These are phyloP conservation scores for Gambusia yucatana DNA, from an alignment of 2,797 vertebrate genomes.

Conservation along the genomic window DNA sequence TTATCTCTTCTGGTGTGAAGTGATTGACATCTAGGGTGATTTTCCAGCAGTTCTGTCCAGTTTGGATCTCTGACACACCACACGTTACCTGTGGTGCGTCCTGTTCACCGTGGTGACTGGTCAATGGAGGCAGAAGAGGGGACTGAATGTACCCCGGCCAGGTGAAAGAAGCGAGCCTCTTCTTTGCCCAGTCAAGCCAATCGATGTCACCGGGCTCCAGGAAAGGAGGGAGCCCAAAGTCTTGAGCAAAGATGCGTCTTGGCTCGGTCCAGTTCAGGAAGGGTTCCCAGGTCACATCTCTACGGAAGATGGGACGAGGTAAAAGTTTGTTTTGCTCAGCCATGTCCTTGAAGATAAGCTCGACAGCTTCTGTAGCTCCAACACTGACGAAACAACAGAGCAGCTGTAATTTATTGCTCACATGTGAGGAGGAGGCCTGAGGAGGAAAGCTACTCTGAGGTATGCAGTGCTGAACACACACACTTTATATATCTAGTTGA, in stretches of 20 bases:
- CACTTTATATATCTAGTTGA: slow-evolving; percentile 67
- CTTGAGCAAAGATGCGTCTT: slow-evolving; percentile 66
- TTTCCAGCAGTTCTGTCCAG: slow-evolving; percentile 73
- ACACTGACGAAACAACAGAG: slow-evolving; percentile 37
- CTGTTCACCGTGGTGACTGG: background rate
- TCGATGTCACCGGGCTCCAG: slow-evolving; percentile 71
- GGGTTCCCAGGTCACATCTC: slow-evolving; percentile 73
- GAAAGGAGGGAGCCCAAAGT: slow-evolving; percentile 78
- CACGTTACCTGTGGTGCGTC: slow-evolving; percentile 39
- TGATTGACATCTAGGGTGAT: slow-evolving; percentile 77
- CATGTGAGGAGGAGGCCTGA: slow-evolving; percentile 22
- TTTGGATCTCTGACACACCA: slow-evolving; percentile 71
- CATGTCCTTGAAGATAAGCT: slow-evolving; percentile 59
- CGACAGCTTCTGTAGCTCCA: slow-evolving; percentile 33
- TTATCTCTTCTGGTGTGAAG: slow-evolving; percentile 77
- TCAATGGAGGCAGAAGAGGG: slow-evolving; percentile 57
- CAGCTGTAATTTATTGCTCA: slow-evolving; percentile 38
- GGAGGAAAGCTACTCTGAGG: slow-evolving; percentile 38
- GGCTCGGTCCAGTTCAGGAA: slow-evolving; percentile 76
- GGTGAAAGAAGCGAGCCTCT: slow-evolving; percentile 60
- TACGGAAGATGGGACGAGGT: slow-evolving; percentile 74
- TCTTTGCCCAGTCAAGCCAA: slow-evolving; percentile 80
- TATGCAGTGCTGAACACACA: slow-evolving; percentile 36
- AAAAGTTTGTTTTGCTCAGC: slow-evolving; percentile 67
- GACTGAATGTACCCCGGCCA: slow-evolving; percentile 65